These are phyloP conservation scores for Tyria jacobaeae DNA, from an alignment of 2,888 invertebrate species.

Conservation along the genomic window DNA sequence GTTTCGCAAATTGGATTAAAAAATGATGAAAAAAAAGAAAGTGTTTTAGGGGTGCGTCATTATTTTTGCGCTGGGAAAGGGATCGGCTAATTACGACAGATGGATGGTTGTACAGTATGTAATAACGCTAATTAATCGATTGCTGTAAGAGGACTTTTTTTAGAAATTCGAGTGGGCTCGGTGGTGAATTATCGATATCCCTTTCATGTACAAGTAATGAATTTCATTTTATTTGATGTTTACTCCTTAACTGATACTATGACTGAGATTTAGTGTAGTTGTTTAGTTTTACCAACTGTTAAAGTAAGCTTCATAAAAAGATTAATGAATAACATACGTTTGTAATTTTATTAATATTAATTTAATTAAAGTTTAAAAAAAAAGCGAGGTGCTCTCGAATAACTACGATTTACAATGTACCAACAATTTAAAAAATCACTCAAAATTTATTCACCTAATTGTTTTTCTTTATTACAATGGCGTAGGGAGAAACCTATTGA, in stretches of 20 bases:
- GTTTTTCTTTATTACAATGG: too few relatives aligned
- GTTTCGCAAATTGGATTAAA: slow-evolving; percentile 86
- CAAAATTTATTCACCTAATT: too few relatives aligned
- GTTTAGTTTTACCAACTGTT: too few relatives aligned
- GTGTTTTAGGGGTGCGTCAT: slow-evolving; percentile 85
- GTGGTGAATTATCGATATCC: slow-evolving; percentile 45
- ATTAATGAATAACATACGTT: too few relatives aligned
- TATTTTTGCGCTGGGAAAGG: slow-evolving; percentile 83
- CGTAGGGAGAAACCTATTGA: too few relatives aligned
- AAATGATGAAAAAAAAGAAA: slow-evolving; percentile 82
- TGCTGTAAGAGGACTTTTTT: slow-evolving; percentile 70
- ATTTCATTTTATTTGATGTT: slow-evolving; percentile 7
- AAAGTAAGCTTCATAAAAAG: too few relatives aligned
- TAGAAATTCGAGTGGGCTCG: slow-evolving; percentile 51
- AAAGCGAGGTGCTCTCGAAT: too few relatives aligned
- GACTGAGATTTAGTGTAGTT: background rate
- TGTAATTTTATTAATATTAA: too few relatives aligned
- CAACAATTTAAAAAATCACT: too few relatives aligned
- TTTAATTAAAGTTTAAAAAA: too few relatives aligned
- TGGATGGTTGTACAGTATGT: slow-evolving; percentile 82
- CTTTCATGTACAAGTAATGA: slow-evolving; percentile 27
- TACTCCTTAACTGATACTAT: background rate
- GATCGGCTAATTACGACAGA: slow-evolving; percentile 85
- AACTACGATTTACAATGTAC: too few relatives aligned
- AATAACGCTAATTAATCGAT: slow-evolving; percentile 86